A percentile compares a stretch with the other conserved stretches of the same genome.
Evolutionary conservation across 2,888 invertebrate genomes (phyloP).

Genomic region (Chromoteleia sp.): DNA sequence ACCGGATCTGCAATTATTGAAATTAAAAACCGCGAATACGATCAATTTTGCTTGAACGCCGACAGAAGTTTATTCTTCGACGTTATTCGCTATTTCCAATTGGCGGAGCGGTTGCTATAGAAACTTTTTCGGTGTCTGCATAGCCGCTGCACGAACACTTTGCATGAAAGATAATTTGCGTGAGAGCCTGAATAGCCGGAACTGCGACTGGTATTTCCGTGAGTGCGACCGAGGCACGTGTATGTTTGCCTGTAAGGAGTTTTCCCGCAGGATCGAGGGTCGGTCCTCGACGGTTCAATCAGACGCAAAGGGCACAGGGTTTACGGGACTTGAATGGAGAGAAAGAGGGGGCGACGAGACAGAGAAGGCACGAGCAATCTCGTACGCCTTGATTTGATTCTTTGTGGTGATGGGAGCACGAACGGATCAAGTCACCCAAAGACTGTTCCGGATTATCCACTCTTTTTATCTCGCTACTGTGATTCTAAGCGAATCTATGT

Average conservation of each 20-base stretch:
- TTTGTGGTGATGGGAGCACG: conserved; percentile 80
- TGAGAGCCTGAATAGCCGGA: conserved; percentile 71
- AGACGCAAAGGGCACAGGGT: conserved; percentile 77
- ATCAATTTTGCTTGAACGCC: conserved; percentile 41
- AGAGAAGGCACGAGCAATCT: conserved; percentile 73
- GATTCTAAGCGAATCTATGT: conserved; percentile 49
- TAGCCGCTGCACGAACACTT: conserved; percentile 63
- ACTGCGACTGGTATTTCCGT: conserved; percentile 74
- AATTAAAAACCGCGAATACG: conserved; percentile 51
- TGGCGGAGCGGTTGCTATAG: conserved; percentile 59
- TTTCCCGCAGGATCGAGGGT: conserved; percentile 72
- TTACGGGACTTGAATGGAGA: conserved; percentile 76
- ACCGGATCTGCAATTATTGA: conserved; percentile 42
- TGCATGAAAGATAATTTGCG: conserved; percentile 68
- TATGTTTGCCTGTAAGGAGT: conserved; percentile 68
- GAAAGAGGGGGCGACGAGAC: conserved; percentile 70
- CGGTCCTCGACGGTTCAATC: conserved; percentile 76
- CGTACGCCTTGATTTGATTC: conserved; percentile 76
- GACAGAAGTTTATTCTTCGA: conserved; percentile 42
- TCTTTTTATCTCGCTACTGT: conserved; percentile 71
- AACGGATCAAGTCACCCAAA: conserved; percentile 80
- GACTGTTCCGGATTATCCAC: conserved; percentile 78
- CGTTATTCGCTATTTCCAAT: conserved; percentile 50
- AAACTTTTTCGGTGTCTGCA: conserved; percentile 63
- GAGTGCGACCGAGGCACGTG: conserved; percentile 65